Percentiles rank a stretch among this genome's conserved stretches.
These are phyloP conservation scores for Chrysotoxum bicinctum DNA, from an alignment of 2,888 invertebrate species.

Conservation along the genomic window DNA sequence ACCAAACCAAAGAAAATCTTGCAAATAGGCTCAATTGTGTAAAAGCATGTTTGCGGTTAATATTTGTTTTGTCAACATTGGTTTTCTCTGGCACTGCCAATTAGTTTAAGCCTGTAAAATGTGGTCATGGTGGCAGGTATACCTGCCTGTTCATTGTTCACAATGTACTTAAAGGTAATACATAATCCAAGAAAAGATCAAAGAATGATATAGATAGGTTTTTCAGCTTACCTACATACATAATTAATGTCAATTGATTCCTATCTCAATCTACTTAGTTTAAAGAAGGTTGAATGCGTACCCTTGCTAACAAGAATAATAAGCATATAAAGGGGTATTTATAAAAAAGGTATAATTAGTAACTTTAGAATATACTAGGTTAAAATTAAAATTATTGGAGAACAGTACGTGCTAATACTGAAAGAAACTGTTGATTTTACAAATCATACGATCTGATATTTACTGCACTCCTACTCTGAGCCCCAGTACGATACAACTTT, in stretches of 20 bases:
- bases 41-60: conserved; percentile 43
- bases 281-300: neutral
- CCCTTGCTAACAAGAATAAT: neutral
- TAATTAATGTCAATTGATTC: neutral
- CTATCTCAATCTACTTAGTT: conserved; percentile 3
- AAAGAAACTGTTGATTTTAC: too few species aligned
- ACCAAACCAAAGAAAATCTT: conserved; percentile 33
- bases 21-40: conserved; percentile 56
- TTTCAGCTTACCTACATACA: neutral
- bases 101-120: conserved; percentile 35
- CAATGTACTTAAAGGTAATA: neutral
- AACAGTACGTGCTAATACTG: too few species aligned
- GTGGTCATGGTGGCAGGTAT: neutral
- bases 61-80: conserved; percentile 1
- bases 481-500: too few species aligned
- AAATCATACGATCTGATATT: too few species aligned
- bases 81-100: neutral
- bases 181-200: conserved; percentile 9
- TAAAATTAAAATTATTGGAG: too few species aligned
- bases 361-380: neutral
- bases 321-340: neutral
- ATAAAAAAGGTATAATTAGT: neutral
- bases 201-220: neutral
- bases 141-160: neutral
- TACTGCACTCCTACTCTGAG: too few species aligned